Evolutionary conservation across 2,888 invertebrate genomes (phyloP).

Genomic region (Phyto melanocephala): DNA sequence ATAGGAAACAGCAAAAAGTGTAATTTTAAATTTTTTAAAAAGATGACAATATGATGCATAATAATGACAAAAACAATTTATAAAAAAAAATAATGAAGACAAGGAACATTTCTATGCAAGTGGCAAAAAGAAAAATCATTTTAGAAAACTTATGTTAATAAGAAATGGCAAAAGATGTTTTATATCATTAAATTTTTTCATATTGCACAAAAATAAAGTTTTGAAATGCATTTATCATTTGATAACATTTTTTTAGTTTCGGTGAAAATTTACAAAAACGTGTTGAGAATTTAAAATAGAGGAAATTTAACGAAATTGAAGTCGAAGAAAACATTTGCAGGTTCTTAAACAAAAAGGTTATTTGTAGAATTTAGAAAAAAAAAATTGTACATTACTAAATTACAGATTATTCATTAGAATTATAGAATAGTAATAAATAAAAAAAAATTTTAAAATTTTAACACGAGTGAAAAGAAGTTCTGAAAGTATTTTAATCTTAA

Average conservation of each 20-base stretch:
- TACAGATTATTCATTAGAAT: too few species aligned
- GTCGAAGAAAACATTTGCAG: too few species aligned
- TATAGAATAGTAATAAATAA: too few species aligned
- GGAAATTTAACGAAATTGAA: neutral
- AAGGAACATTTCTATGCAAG: constrained; percentile 18
- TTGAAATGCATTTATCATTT: constrained; percentile 33
- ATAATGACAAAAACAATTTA: constrained; percentile 15
- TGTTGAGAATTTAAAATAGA: neutral
- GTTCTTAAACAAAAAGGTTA: too few species aligned
- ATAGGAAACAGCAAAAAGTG: neutral
- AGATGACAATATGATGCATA: constrained; percentile 43
- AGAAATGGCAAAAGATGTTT: neutral
- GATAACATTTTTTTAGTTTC: neutral
- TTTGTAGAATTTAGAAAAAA: too few species aligned
- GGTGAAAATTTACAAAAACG: neutral
- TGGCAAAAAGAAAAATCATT: constrained; percentile 30
- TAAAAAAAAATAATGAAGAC: constrained; percentile 7
- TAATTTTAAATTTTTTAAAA: constrained; percentile 23
- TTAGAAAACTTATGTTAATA: constrained; percentile 19
- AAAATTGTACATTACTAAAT: too few species aligned
- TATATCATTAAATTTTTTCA: neutral
- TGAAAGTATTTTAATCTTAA: too few species aligned
- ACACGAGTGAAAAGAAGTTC: too few species aligned
- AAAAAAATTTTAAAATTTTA: too few species aligned
- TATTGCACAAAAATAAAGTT: constrained; percentile 14